phyloP scores from a whole-genome alignment of 2,888 invertebrate species.

The Athalia circularis region DNA sequence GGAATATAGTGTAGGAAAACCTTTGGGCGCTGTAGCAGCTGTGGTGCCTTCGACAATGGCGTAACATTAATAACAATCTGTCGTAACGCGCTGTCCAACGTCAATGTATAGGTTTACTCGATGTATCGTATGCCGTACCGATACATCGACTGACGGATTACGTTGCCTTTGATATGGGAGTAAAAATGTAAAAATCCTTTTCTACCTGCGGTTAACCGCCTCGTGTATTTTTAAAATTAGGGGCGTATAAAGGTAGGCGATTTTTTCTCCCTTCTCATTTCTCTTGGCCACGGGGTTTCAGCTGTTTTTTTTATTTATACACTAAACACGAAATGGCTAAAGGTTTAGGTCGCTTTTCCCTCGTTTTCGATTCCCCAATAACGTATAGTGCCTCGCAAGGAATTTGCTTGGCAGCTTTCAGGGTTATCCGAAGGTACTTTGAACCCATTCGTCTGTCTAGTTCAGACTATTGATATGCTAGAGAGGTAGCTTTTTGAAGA shows the following conservation, averaged over 20 bases:
- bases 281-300: too few relatives aligned
- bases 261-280: too few relatives aligned
- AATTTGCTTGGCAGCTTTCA: conserved; percentile 1
- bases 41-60: conserved; percentile 8
- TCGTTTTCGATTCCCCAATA: not conserved
- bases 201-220: too few relatives aligned
- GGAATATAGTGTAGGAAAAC: not conserved
- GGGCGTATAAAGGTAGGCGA: too few relatives aligned
- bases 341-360: not conserved
- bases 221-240: too few relatives aligned
- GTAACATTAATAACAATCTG: conserved; percentile 41
- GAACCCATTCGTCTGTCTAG: conserved; percentile 14
- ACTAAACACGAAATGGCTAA: not conserved
- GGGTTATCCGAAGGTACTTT: not conserved
- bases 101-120: conserved; percentile 29
- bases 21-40: not conserved
- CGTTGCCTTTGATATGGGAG: not conserved
- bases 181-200: too few relatives aligned
- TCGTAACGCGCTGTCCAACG: conserved; percentile 8
- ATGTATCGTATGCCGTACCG: not conserved
- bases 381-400: conserved; percentile 5
- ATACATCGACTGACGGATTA: not conserved
- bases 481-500: not conserved
- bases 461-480: not conserved
- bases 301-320: not conserved